Conservation (phyloP, 2,888 invertebrate species). For the Eristalis tenax region DNA sequence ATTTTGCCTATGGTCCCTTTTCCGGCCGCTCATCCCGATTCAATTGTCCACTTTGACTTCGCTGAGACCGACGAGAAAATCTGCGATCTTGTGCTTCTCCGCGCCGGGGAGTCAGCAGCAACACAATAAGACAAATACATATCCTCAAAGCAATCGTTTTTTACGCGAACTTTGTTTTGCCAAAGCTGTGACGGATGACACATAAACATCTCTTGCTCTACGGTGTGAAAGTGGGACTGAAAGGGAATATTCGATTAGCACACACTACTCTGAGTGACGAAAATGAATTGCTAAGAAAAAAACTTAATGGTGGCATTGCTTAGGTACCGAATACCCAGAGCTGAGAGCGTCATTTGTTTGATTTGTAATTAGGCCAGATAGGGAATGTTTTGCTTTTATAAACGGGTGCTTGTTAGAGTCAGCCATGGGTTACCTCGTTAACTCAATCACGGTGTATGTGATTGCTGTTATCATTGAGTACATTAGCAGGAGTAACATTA, state of each 20-base stretch:
- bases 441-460: conserved; percentile 18
- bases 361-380: conserved; percentile 10
- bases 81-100: neutral
- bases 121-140: neutral
- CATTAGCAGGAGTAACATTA: neutral
- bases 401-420: neutral
- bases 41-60: neutral
- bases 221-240: neutral
- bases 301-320: conserved; percentile 23
- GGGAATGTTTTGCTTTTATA: neutral
- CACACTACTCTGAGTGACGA: neutral
- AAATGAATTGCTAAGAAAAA: conserved; percentile 1
- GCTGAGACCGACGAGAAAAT: conserved; percentile 12
- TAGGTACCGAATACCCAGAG: neutral
- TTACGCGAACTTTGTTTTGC: neutral
- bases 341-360: conserved; percentile 16
- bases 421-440: conserved; percentile 5
- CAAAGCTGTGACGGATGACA: neutral
- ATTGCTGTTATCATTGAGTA: conserved; percentile 3
- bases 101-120: neutral
- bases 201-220: neutral
- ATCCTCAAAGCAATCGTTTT: conserved; percentile 15
- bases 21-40: neutral
- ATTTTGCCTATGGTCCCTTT: conserved; percentile 29
- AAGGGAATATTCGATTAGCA: neutral